These are phyloP conservation scores for Zosterops hypoxanthus DNA, from an alignment of 2,113 vertebrate species.

Conservation along the genomic window DNA sequence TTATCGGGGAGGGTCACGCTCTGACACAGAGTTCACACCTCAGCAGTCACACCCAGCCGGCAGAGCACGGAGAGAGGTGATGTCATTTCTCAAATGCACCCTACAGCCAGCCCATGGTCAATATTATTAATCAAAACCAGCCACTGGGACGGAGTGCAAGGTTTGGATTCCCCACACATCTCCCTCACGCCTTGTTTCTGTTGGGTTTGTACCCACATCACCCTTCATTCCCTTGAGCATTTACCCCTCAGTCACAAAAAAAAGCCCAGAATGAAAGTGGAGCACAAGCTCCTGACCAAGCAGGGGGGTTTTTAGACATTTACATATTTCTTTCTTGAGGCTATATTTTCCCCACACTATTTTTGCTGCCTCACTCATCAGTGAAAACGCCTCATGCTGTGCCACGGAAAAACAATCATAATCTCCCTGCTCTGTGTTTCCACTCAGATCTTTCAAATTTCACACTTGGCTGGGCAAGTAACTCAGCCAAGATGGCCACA, in stretches of 20 bases:
- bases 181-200: rapidly evolving
- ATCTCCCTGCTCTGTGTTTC: not conserved
- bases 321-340: constrained; percentile 31
- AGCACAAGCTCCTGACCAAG: rapidly evolving
- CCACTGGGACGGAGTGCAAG: rapidly evolving
- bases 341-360: not conserved
- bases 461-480: rapidly evolving
- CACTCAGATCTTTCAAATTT: not conserved
- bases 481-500: not conserved
- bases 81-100: not conserved
- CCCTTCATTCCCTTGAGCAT: not conserved
- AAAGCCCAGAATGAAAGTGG: not conserved
- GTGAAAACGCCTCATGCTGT: rapidly evolving
- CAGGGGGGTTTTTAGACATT: not conserved
- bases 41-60: not conserved
- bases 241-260: not conserved
- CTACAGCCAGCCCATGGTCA: not conserved
- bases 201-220: not conserved
- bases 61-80: not conserved
- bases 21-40: not conserved
- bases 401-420: not conserved
- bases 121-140: not conserved
- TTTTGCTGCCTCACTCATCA: constrained; percentile 3
- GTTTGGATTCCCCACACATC: not conserved
- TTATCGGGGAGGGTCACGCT: not conserved